Evolutionary conservation across 2,113 vertebrate species (phyloP), one percentile per base, ranked within the genome.

Genomic region (Lates calcarifer): DNA sequence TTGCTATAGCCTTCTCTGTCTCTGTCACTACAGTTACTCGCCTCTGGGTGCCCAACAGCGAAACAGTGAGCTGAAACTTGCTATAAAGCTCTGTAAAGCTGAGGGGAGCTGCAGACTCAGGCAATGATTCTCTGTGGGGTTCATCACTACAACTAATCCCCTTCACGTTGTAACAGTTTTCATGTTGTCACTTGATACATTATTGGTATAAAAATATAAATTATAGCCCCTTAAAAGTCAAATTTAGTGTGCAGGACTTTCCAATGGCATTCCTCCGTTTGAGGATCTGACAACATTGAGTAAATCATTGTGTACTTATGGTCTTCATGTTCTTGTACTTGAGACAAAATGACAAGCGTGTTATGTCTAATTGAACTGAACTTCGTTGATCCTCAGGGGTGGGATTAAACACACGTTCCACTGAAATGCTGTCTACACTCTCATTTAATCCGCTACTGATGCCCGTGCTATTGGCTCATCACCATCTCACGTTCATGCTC

Each of bases 361-460:
- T 35, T 49, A 24, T 18, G 15, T 79, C 15, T 66, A 67, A 79
- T 84, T 74, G 24, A 82, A 82, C 22, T 62, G 60, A 79, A 71
- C 17, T 5, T 45, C 28, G 64, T 10, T 33, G 41, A 51, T 77
- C 56, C 73, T 69, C 63, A 56, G 26, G 37, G 49, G 60, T 18
- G 28, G 37, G 35, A 81, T 70, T 57, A 74, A 60, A 83, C 28
- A 47, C 43, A 56, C 6, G 29, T 53, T 51, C 22, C 37, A 29
- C 53, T 82, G 62, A 81, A 47, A 68, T 55, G 33, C 60, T 51
- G 57, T 73, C 62, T 58, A 35, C 58, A 72, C 55, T 43, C 65
- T 72, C 22, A 29, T 45, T 68, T 63, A 76, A 84, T 78, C 55
- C 1, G 13, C 35, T 6, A 41, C 63, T 66, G 62, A 60, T 55